A percentile compares a stretch with the other conserved stretches of the same genome.
phyloP scores from a whole-genome alignment of 2,888 invertebrate species.

The Dryobota labecula region DNA sequence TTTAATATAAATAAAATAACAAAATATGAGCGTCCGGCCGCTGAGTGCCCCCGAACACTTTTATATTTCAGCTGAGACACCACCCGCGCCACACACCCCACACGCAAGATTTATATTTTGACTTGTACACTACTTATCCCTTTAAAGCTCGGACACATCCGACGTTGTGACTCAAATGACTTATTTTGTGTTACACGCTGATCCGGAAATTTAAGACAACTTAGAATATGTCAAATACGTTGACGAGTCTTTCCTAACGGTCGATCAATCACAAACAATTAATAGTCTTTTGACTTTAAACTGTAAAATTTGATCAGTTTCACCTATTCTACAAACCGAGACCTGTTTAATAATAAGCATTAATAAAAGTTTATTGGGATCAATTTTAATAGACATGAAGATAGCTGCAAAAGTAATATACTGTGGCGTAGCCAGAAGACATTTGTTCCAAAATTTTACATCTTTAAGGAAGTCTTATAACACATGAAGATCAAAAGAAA shows the following conservation, averaged over 20 bases:
- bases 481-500: no score
- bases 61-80: conserved; percentile 85
- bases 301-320: background rate
- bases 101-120: conserved; percentile 77
- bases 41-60: conserved; percentile 89
- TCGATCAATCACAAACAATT: background rate
- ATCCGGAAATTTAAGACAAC: background rate
- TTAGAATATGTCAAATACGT: background rate
- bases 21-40: conserved; percentile 91
- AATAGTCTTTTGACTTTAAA: no score
- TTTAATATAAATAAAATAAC: conserved; percentile 91
- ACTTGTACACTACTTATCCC: conserved; percentile 67
- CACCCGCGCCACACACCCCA: conserved; percentile 66
- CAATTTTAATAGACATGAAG: no score
- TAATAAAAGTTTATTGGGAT: no score
- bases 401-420: no score
- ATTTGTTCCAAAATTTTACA: no score
- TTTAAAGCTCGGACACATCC: conserved; percentile 61
- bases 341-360: no score
- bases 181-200: conserved; percentile 6
- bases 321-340: background rate
- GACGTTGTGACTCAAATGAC: conserved; percentile 51
- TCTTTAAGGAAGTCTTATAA: no score
- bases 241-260: background rate
- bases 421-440: no score